Evolutionary conservation across 2,797 vertebrate genomes (phyloP).

Genomic region (Brotula barbata): DNA sequence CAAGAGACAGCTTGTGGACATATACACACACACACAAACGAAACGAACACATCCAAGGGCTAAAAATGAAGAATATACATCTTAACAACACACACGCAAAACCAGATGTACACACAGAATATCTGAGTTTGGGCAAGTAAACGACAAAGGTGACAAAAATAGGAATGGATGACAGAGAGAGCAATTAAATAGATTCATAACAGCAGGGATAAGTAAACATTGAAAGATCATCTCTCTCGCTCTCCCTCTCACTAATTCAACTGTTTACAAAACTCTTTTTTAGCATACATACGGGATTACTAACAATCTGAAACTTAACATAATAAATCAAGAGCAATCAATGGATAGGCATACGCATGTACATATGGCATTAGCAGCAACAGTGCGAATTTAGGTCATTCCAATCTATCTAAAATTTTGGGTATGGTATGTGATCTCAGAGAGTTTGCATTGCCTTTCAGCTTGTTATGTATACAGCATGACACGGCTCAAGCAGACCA

Average conservation of each 20-base stretch:
- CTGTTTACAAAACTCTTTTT: constrained; percentile 33
- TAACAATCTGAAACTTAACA: constrained; percentile 34
- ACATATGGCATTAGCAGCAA: constrained; percentile 14
- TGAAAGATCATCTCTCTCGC: constrained; percentile 4
- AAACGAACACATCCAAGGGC: constrained; percentile 28
- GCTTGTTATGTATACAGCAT: constrained; percentile 17
- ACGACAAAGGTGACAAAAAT: constrained; percentile 45
- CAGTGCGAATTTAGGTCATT: constrained; percentile 4
- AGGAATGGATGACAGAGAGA: constrained; percentile 35
- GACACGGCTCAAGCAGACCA: constrained; percentile 64
- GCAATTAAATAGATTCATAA: constrained; percentile 47
- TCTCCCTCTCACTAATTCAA: background rate
- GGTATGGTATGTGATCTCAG: constrained; percentile 14
- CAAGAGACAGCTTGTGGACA: constrained; percentile 16
- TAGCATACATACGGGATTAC: constrained; percentile 21
- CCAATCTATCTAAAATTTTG: constrained; percentile 23
- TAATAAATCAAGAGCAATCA: constrained; percentile 34
- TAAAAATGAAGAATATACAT: too few relatives aligned
- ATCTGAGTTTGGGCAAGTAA: constrained; percentile 30
- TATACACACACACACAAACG: constrained; percentile 18
- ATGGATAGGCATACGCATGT: constrained; percentile 2
- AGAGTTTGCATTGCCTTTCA: constrained; percentile 15
- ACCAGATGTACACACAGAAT: constrained; percentile 57
- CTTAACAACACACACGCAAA: constrained; percentile 25
- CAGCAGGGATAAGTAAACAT: constrained; percentile 29